phyloP scores from a whole-genome alignment of 2,113 vertebrate species.

The Tautogolabrus adspersus region DNA sequence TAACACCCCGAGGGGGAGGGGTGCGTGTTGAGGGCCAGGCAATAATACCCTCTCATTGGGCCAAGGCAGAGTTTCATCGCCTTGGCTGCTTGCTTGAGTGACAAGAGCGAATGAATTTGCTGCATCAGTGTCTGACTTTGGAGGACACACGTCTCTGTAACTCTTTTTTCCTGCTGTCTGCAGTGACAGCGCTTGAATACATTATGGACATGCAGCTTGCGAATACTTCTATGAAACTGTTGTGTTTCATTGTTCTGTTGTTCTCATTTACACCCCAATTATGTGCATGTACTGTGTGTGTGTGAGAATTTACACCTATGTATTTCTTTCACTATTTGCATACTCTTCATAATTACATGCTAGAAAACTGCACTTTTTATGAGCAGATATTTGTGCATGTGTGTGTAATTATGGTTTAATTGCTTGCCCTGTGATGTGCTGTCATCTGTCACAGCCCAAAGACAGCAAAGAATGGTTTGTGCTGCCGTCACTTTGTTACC shows the following conservation, averaged over 20 bases:
- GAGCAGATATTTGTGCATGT: slow-evolving; percentile 60
- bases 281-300: neutral
- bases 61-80: slow-evolving; percentile 54
- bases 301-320: neutral
- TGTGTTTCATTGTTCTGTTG: slow-evolving; percentile 38
- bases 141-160: slow-evolving; percentile 70
- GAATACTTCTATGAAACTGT: slow-evolving; percentile 53
- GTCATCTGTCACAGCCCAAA: slow-evolving; percentile 86
- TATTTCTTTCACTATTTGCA: slow-evolving; percentile 33
- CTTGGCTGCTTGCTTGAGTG: slow-evolving; percentile 70
- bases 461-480: slow-evolving; percentile 84
- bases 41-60: slow-evolving; percentile 65
- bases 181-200: slow-evolving; percentile 72
- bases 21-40: slow-evolving; percentile 29
- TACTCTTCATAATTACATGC: slow-evolving; percentile 64
- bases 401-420: slow-evolving; percentile 85
- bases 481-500: slow-evolving; percentile 81
- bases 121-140: slow-evolving; percentile 77
- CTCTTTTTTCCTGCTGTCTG: slow-evolving; percentile 64
- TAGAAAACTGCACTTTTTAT: slow-evolving; percentile 60
- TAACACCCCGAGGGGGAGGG: slow-evolving; percentile 42
- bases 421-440: slow-evolving; percentile 84
- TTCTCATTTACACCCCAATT: slow-evolving; percentile 31
- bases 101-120: slow-evolving; percentile 77
- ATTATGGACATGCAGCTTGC: slow-evolving; percentile 59